Conservation (phyloP, 2,888 invertebrate genomes). For the Autographa gamma region DNA sequence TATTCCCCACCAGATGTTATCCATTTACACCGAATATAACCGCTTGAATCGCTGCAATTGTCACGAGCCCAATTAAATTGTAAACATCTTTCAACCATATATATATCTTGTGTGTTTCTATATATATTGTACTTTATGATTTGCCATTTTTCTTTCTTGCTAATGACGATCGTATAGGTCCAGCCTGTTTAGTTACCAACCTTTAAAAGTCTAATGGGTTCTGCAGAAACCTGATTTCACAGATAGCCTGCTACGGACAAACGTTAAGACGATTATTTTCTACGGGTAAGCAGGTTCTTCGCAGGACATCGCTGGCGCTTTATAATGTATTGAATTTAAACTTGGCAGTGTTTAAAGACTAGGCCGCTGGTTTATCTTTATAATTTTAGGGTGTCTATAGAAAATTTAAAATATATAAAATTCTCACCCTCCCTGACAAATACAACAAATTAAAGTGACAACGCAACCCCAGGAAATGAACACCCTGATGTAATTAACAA, state of each 20-base stretch:
- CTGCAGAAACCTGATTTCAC: background rate
- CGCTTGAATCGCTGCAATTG: background rate
- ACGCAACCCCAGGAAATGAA: background rate
- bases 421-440: background rate
- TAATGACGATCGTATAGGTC: background rate
- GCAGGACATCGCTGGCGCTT: background rate
- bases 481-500: conserved; percentile 9
- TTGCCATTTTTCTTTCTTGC: background rate
- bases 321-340: background rate
- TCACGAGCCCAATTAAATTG: background rate
- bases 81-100: background rate
- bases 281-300: background rate
- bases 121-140: background rate
- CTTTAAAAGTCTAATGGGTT: background rate
- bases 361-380: conserved; percentile 30
- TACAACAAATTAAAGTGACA: background rate
- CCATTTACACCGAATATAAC: background rate
- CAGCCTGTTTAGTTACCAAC: background rate
- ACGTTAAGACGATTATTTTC: background rate
- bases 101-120: no score
- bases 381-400: conserved; percentile 7
- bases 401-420: background rate
- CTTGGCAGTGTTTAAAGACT: conserved; percentile 29
- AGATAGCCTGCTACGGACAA: background rate
- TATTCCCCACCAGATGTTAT: background rate